Conservation (phyloP, 2,797 vertebrate species). For the Neosilurus mollespiculum region DNA sequence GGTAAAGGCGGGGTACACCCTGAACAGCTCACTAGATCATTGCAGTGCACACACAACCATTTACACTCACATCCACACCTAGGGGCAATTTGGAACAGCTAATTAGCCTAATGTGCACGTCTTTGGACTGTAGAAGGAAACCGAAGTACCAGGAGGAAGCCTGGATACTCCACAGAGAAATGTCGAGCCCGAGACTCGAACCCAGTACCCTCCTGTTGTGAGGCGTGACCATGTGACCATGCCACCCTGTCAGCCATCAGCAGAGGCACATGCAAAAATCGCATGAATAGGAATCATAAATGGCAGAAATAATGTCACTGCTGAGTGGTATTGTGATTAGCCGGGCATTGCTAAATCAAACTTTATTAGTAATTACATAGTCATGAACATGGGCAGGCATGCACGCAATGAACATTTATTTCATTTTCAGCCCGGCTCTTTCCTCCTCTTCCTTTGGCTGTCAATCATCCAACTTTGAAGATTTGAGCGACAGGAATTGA, state of each 20-base stretch:
- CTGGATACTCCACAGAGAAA: too few species aligned
- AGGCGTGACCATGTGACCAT: too few species aligned
- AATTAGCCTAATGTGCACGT: too few species aligned
- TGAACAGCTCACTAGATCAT: too few species aligned
- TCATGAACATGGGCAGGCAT: neutral
- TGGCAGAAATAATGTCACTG: neutral
- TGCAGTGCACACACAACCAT: too few species aligned
- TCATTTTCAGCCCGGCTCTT: slow-evolving; percentile 5
- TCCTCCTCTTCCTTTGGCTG: slow-evolving; percentile 28
- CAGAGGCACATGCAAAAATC: neutral
- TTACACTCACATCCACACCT: too few species aligned
- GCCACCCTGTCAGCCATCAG: neutral
- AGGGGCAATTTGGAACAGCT: too few species aligned
- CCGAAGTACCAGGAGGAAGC: too few species aligned
- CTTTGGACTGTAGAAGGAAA: too few species aligned
- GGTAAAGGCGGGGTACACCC: too few species aligned
- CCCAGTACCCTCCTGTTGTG: too few species aligned
- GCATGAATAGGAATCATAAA: neutral
- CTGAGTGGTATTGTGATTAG: neutral
- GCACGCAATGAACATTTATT: neutral
- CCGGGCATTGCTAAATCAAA: slow-evolving; percentile 11
- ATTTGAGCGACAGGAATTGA: slow-evolving; percentile 12
- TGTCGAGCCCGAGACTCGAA: too few species aligned
- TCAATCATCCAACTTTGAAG: slow-evolving; percentile 20
- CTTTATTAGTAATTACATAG: slow-evolving; percentile 9